A percentile compares a stretch with the other conserved stretches of the same genome.
phyloP scores from a whole-genome alignment of 2,797 vertebrate species.

The Cossypha dichroa region DNA sequence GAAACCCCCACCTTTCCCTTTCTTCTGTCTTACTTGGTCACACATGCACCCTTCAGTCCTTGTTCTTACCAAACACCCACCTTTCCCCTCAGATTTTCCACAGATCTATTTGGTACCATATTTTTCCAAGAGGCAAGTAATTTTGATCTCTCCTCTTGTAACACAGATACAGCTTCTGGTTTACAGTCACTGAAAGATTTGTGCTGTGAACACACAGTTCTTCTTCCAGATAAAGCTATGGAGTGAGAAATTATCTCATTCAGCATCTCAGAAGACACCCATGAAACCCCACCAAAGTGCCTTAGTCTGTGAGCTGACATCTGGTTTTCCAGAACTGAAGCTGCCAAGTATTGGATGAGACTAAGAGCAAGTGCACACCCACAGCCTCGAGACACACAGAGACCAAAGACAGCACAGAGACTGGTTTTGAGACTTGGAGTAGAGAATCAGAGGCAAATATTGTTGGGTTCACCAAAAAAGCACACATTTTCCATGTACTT shows the following conservation, averaged over 20 bases:
- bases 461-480: not conserved
- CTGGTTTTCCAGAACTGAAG: not conserved
- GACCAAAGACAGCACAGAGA: not conserved
- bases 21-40: not conserved
- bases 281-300: not conserved
- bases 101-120: not conserved
- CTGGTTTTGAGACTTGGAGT: not conserved
- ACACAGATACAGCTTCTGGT: fast-evolving
- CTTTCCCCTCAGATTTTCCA: not conserved
- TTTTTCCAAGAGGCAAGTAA: not conserved
- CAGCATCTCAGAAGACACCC: not conserved
- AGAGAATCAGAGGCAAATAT: not conserved
- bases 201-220: not conserved
- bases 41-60: not conserved
- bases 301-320: not conserved
- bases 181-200: not conserved
- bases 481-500: not conserved
- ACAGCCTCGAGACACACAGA: not conserved
- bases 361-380: not conserved
- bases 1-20: not conserved
- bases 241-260: not conserved
- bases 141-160: not conserved
- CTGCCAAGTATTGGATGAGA: not conserved
- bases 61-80: not conserved
- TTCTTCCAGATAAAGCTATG: not conserved